Evolutionary conservation across 1,140 invertebrate species (phyloP), one percentile per base, ranked within the genome.

Genomic region (Zelostemma sp.): DNA sequence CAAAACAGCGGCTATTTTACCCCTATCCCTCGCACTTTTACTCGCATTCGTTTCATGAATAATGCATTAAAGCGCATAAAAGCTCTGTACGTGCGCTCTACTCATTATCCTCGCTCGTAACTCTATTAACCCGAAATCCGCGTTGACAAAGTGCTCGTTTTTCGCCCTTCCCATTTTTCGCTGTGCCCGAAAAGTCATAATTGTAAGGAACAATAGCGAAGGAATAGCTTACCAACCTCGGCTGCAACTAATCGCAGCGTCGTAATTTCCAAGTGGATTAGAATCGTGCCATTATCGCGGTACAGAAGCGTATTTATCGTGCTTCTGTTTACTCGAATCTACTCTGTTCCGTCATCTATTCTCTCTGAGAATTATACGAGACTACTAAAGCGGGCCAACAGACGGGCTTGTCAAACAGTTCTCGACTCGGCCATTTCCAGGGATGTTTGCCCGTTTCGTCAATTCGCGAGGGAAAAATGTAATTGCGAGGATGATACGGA

Each of bases 61-160:
- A 58, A 71, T 68, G 12, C 35, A 49, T 56, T 11, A 51, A 38
- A 51, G n/a, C 2, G n/a, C 12, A n/a, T n/a, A 38, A 11, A 11
- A n/a, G n/a, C n/a, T n/a, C n/a, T n/a, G n/a, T n/a, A n/a, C n/a
- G n/a, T n/a, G n/a, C n/a, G n/a, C 11, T 3, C 11, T 14, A 38
- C 49, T 51, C 55, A 70, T 70, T 55, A 69, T 66, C 51, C 28
- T 21, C 49, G n/a, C 3, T 41, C 40, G 40, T 19, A 51, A 25
- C 49, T 38, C 3, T 56, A 60, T 70, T 66, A 67, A 50, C 61
- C 60, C 33, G 46, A 50, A 28, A 56, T 70, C 66, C 56, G 3
- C 35, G 11, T n/a, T n/a, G n/a, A n/a, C n/a, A 11, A 31, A 5
- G 28, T 31, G 28, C 5, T 31, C 11, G 28, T 11, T 38, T 5